Percentiles rank a stretch among this genome's conserved stretches.
These are phyloP conservation scores for Coptodon bakossiorum DNA, from an alignment of 2,113 vertebrate species.

Conservation along the genomic window DNA sequence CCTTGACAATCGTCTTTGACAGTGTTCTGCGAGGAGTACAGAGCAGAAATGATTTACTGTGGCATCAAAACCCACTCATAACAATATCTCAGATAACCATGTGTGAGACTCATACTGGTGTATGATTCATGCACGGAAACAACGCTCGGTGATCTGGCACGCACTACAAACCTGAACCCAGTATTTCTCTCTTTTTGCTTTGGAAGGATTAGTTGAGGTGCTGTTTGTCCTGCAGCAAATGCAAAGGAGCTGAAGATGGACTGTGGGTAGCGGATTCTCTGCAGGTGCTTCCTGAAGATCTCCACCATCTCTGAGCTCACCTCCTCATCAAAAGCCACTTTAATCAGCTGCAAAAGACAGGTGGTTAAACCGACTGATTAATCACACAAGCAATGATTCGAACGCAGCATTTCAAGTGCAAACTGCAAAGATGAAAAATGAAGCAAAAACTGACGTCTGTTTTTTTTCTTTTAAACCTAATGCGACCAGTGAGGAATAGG, in stretches of 20 bases:
- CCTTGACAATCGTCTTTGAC: slow-evolving; percentile 95
- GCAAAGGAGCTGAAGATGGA: slow-evolving; percentile 94
- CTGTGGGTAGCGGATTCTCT: slow-evolving; percentile 92
- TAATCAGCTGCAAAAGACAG: slow-evolving; percentile 80
- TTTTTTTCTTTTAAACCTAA: background rate
- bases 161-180: slow-evolving; percentile 84
- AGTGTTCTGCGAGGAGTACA: slow-evolving; percentile 75
- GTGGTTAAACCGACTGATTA: background rate
- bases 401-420: background rate
- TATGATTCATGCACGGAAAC: background rate
- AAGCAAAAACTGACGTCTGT: background rate
- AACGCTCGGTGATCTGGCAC: background rate
- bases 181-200: slow-evolving; percentile 98
- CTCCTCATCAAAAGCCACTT: slow-evolving; percentile 97
- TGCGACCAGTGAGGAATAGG: background rate
- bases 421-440: background rate
- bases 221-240: slow-evolving; percentile 88
- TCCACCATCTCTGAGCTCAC: slow-evolving; percentile 94
- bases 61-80: background rate
- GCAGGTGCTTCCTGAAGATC: slow-evolving; percentile 93
- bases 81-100: background rate
- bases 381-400: background rate
- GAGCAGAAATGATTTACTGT: background rate
- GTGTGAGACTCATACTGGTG: background rate
- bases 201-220: slow-evolving; percentile 86